phyloP scores from a whole-genome alignment of 2,113 vertebrate species.

The Pelecanoides urinatrix region DNA sequence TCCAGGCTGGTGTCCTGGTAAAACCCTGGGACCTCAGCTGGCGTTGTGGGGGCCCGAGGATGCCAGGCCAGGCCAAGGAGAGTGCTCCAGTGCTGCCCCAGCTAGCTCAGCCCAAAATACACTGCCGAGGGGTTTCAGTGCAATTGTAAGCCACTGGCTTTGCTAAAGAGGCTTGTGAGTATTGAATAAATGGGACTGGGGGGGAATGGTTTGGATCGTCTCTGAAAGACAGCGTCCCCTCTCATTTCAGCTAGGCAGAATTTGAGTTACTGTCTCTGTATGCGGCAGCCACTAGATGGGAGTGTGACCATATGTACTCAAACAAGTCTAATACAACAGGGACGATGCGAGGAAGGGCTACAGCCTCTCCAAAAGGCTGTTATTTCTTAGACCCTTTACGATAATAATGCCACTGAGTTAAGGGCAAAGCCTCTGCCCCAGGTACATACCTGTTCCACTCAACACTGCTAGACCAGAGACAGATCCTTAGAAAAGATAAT shows the following conservation, averaged over 20 bases:
- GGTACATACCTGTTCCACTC: neutral
- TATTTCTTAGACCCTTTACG: neutral
- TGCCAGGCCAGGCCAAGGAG: neutral
- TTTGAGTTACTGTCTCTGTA: neutral
- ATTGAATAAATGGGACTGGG: neutral
- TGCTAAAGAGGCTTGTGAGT: neutral
- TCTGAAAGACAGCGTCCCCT: neutral
- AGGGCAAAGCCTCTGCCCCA: neutral
- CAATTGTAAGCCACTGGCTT: neutral
- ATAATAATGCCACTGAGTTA: neutral
- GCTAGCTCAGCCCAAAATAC: neutral
- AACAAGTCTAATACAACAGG: rapidly evolving
- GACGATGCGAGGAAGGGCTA: rapidly evolving
- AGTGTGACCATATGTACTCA: neutral
- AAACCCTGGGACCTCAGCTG: neutral
- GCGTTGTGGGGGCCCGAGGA: neutral
- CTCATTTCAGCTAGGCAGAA: neutral
- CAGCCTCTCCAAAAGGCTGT: neutral
- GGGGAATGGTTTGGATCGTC: neutral
- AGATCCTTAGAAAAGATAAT: neutral
- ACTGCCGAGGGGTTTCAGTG: neutral
- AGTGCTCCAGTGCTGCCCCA: neutral
- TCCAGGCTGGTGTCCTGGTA: neutral
- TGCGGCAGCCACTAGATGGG: constrained; percentile 43
- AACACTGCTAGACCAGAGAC: neutral